Evolutionary conservation across 2,113 vertebrate species (phyloP).

Genomic region (Zeus faber): DNA sequence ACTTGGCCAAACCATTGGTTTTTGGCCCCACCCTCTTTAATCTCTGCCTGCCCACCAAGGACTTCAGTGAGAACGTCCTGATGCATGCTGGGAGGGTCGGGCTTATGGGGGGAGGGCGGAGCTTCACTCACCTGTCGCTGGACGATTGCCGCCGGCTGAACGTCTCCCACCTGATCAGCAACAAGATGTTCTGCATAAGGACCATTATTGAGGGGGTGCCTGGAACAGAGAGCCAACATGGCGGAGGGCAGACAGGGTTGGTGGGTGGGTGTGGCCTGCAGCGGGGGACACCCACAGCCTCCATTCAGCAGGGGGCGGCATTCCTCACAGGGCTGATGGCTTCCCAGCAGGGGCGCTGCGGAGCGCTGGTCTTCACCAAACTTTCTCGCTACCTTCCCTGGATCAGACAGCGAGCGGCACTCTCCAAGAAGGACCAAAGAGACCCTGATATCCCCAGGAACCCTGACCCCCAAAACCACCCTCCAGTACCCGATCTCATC

Average conservation of each 20-base stretch:
- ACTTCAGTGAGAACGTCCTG: slow-evolving; percentile 84
- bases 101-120: slow-evolving; percentile 35
- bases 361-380: slow-evolving; percentile 77
- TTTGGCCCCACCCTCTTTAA: slow-evolving; percentile 67
- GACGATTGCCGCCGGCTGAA: slow-evolving; percentile 77
- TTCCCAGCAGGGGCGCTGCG: not conserved
- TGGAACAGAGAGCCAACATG: not conserved
- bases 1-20: slow-evolving; percentile 57
- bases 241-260: not conserved
- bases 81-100: slow-evolving; percentile 67
- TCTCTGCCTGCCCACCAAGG: slow-evolving; percentile 81
- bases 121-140: slow-evolving; percentile 61
- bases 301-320: slow-evolving; percentile 74
- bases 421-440: slow-evolving; percentile 2
- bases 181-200: slow-evolving; percentile 88
- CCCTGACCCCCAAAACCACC: not conserved
- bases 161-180: slow-evolving; percentile 71
- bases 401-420: slow-evolving; percentile 59
- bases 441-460: not conserved
- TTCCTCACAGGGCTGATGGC: slow-evolving; percentile 85
- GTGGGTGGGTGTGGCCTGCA: not conserved
- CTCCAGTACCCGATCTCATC: not conserved
- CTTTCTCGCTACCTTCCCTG: slow-evolving; percentile 82
- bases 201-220: no score
- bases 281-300: slow-evolving; percentile 75